Percentiles rank a stretch among this genome's conserved stretches.
phyloP scores from a whole-genome alignment of 1,140 invertebrate species.

The Onthophagus taurus region DNA sequence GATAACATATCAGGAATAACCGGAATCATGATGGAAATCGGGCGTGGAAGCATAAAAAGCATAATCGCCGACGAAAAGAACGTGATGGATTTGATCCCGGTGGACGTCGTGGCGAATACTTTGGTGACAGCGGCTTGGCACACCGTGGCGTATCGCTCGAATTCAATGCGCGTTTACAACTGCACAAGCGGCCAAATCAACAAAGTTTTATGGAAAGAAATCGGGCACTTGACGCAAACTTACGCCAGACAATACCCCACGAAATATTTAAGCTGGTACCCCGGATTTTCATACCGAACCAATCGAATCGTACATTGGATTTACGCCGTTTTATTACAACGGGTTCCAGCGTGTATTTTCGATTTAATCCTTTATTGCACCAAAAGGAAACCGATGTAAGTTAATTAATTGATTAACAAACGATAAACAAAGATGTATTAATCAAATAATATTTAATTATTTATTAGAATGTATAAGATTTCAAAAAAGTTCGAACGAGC shows the following conservation, averaged over 20 bases:
- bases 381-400: conserved; percentile 72
- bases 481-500: conserved; percentile 70
- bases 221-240: conserved; percentile 56
- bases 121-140: conserved; percentile 78
- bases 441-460: no score
- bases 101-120: conserved; percentile 83
- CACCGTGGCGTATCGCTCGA: conserved; percentile 49
- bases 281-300: conserved; percentile 67
- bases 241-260: conserved; percentile 65
- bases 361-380: conserved; percentile 60
- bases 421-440: no score
- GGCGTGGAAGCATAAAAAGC: conserved; percentile 75
- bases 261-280: conserved; percentile 80
- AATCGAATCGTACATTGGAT: conserved; percentile 62
- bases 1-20: conserved; percentile 86
- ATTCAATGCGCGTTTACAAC: conserved; percentile 73
- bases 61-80: conserved; percentile 65
- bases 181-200: conserved; percentile 80
- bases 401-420: conserved; percentile 17
- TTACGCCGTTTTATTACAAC: conserved; percentile 61
- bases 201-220: conserved; percentile 74
- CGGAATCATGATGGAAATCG: conserved; percentile 72
- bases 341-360: conserved; percentile 67
- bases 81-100: conserved; percentile 79
- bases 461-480: conserved; percentile 44